Conservation (phyloP, 2,797 vertebrate genomes). For the Melanotaenia nigrans region DNA sequence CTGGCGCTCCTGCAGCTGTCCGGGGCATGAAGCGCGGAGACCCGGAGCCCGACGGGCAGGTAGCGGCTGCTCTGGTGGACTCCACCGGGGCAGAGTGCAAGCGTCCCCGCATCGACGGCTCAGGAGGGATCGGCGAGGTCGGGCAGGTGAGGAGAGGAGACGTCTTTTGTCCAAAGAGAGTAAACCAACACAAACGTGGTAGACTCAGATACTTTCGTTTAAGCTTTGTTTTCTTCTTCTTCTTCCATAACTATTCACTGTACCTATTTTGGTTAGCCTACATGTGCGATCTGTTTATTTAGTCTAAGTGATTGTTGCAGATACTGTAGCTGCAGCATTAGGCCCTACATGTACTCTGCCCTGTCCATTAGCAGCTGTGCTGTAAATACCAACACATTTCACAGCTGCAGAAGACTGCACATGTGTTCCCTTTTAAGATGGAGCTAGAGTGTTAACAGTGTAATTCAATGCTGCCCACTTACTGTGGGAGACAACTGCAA, state of each 20-base stretch:
- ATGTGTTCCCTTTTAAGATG: slow-evolving; percentile 19
- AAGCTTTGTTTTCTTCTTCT: too few relatives aligned
- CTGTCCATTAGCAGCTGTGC: slow-evolving; percentile 36
- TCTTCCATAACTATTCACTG: background rate
- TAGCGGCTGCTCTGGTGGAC: slow-evolving; percentile 77
- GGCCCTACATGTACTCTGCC: slow-evolving; percentile 22
- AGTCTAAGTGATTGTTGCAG: background rate
- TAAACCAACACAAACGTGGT: background rate
- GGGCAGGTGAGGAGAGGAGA: slow-evolving; percentile 77
- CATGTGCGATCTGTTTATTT: slow-evolving; percentile 4
- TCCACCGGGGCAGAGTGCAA: slow-evolving; percentile 84
- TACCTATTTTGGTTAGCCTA: background rate
- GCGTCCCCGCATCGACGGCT: slow-evolving; percentile 84
- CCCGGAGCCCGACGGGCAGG: slow-evolving; percentile 83
- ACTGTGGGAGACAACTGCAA: background rate
- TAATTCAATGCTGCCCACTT: background rate
- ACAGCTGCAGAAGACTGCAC: slow-evolving; percentile 24
- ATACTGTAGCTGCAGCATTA: slow-evolving; percentile 19
- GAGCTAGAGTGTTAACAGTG: slow-evolving; percentile 3
- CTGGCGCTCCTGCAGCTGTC: slow-evolving; percentile 71
- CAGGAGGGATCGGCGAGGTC: slow-evolving; percentile 77
- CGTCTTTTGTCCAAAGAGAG: slow-evolving; percentile 31
- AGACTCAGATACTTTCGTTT: background rate
- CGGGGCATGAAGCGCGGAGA: slow-evolving; percentile 86
- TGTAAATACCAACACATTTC: slow-evolving; percentile 51